Base-by-base conservation (phyloP, 2,797 vertebrate genomes). In the Tokudaia tokunoshimensis region DNA sequence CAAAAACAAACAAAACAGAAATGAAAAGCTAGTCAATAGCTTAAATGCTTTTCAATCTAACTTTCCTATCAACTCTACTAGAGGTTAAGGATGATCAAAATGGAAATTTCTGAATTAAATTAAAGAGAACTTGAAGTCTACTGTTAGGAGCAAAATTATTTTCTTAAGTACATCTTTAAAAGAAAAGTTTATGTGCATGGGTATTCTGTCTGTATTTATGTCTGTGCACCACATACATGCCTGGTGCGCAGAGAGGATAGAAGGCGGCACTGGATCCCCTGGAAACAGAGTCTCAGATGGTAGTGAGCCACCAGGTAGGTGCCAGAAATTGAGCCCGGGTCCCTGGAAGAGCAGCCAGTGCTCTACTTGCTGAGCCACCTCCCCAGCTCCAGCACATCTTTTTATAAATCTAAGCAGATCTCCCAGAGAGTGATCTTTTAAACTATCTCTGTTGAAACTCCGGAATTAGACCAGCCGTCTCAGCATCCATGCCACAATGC, bases 51-150 rank as follows among this genome's bases (percentile, higher is more conserved):
- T 92, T 74, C n/a, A 67, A 82, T 6, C 6, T 29, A 72, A 47
- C n/a, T 44, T 82, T 92, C 83, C n/a, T 44, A 80, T 15, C 61
- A 85, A 86, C 59, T 91, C 31, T 89, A n/a, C 1, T 89, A 17
- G 37, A 79, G 13, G 7, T 84, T 91, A 78, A 55, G 63, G 41
- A 92, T 1, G 88, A 14, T 63, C 17, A 50, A 70, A 6, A 17
- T 85, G 80, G 41, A 72, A 86, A 87, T 80, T 75, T 89, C 55
- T 59, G 85, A 89, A 52, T 95, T 96, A n/a, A 95, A 87, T 44
- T 29, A 50, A 61, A 72, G 29, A 44, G n/a, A 41, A 92, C 75
- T 15, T 76, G 12, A 24, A 78, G 72, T 52, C 6, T 50, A 91
- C 74, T 70, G 67, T 57, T 37, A 75, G 31, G 74, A 76, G 41